Evolutionary conservation across 2,888 invertebrate genomes (phyloP), one percentile per base, ranked within the genome.

Genomic region (Venusia cambrica): DNA sequence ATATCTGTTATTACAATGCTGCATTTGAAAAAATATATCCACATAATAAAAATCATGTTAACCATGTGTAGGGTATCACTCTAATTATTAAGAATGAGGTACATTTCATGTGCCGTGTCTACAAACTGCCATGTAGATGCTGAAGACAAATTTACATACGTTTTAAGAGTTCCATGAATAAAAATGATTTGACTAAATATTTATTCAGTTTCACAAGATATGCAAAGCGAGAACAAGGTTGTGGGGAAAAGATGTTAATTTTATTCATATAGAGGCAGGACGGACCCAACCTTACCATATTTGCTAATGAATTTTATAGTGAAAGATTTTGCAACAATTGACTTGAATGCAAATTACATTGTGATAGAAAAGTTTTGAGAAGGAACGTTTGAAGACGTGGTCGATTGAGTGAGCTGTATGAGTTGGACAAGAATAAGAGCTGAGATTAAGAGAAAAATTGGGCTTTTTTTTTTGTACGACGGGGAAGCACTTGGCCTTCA

Each of bases 301-400:
- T 65, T 60, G 54, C 51, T 64, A 62, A 67, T 64, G 61, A 66
- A 63, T 60, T 62, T 64, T 62, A 55, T 53, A 43, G 47, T 45
- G 48, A 51, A 53, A 59, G 46, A 61, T 54, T 61, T 45, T 41
- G 45, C 21, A 49, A 46, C 41, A 48, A 48, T 48, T 47, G 50
- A 34, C 41, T 46, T 37, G 38, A 36, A 51, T 45, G 43, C 44
- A 26, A 51, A 51, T 34, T 38, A 20, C 15, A 8, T 29, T 21
- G n/a, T 17, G 14, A 21, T 19, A 15, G 11, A 15, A 19, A 32
- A 25, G 9, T 5, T 16, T 34, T 27, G n/a, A 7, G 7, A 11
- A 21, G 6, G n/a, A 7, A 21, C 13, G 4, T 12, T 5, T 13
- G 7, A 7, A 17, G 7, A 17, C n/a, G n/a, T 6, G 2, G 7